Percentiles rank a stretch among this genome's conserved stretches.
phyloP scores from a whole-genome alignment of 2,797 vertebrate genomes.

The Manis crassicaudata region DNA sequence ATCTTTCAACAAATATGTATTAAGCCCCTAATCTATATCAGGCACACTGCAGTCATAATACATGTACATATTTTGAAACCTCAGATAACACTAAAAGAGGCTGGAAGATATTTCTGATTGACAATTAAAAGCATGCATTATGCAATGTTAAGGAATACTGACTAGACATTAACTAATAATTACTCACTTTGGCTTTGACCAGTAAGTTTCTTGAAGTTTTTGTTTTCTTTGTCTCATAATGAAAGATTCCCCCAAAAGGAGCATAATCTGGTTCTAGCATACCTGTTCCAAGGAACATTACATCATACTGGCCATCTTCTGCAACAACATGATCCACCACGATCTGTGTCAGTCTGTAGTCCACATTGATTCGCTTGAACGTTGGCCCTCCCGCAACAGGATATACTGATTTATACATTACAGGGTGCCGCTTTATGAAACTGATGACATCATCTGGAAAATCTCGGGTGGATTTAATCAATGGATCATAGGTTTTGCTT shows the following conservation, averaged over 20 bases:
- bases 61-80: neutral
- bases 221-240: neutral
- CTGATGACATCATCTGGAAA: conserved; percentile 97
- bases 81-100: neutral
- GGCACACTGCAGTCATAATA: neutral
- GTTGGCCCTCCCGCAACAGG: conserved; percentile 91
- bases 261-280: neutral
- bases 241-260: neutral
- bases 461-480: conserved; percentile 96
- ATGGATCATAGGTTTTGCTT: conserved; percentile 95
- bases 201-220: neutral
- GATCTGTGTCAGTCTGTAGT: conserved; percentile 94
- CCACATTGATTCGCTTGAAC: conserved; percentile 93
- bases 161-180: neutral
- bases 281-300: conserved; percentile 99
- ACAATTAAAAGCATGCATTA: neutral
- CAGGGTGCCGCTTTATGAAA: conserved; percentile 94
- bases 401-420: conserved; percentile 93
- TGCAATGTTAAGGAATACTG: neutral
- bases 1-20: neutral
- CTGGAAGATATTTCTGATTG: neutral
- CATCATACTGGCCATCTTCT: conserved; percentile 98
- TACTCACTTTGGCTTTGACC: neutral
- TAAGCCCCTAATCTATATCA: neutral
- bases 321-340: conserved; percentile 96